phyloP scores from a whole-genome alignment of 2,797 vertebrate genomes.

The Myotis vivesi region DNA sequence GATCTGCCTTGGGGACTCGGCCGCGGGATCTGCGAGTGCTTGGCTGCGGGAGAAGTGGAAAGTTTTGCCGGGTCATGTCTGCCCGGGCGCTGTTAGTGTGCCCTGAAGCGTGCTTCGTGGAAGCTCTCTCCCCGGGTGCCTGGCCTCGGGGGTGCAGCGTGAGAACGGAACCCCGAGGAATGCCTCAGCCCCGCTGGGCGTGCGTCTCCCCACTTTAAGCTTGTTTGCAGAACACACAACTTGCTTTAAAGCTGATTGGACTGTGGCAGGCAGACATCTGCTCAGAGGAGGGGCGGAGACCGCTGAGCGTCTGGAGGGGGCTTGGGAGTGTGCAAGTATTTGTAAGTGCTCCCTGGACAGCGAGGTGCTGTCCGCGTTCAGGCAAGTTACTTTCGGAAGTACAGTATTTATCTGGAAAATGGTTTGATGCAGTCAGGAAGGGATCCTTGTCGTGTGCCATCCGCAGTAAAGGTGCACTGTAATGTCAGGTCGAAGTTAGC shows the following conservation, averaged over 20 bases:
- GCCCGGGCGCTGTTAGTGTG: background rate
- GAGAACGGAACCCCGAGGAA: slow-evolving; percentile 49
- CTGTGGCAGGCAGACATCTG: slow-evolving; percentile 35
- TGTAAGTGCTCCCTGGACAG: slow-evolving; percentile 21
- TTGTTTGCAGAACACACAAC: slow-evolving; percentile 38
- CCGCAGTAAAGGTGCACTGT: background rate
- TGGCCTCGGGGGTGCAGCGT: background rate
- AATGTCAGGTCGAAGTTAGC: background rate
- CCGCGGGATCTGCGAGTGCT: background rate
- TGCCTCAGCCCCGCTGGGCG: slow-evolving; percentile 25
- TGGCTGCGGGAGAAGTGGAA: background rate
- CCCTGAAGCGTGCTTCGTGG: background rate
- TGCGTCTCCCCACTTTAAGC: slow-evolving; percentile 3
- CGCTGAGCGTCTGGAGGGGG: slow-evolving; percentile 1
- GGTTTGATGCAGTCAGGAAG: background rate
- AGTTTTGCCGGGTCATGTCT: slow-evolving; percentile 46
- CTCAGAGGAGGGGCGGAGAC: slow-evolving; percentile 51
- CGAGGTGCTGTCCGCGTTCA: slow-evolving; percentile 48
- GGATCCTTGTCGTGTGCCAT: background rate
- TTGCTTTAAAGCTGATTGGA: slow-evolving; percentile 51
- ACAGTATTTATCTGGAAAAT: background rate
- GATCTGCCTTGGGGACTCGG: background rate
- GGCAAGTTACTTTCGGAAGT: slow-evolving; percentile 71
- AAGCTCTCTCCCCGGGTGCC: background rate
- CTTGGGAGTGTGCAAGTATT: slow-evolving; percentile 30